Conservation (phyloP, 2,888 invertebrate genomes). For the Cosmorhoe ocellata region DNA sequence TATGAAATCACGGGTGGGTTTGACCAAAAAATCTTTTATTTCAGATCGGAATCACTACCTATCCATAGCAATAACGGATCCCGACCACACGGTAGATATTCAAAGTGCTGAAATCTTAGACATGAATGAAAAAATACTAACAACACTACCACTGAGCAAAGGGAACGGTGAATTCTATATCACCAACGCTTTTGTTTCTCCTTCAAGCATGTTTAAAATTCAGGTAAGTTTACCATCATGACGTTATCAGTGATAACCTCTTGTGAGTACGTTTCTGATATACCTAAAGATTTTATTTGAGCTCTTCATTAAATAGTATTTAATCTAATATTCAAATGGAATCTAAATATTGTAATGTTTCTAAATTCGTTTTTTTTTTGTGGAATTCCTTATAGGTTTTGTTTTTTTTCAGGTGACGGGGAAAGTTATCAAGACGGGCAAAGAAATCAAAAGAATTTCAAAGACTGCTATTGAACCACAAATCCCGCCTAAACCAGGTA, state of each 20-base stretch:
- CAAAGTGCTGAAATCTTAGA: slow-evolving; percentile 15
- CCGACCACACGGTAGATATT: slow-evolving; percentile 27
- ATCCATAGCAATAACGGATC: slow-evolving; percentile 28
- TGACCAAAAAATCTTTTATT: slow-evolving; percentile 9
- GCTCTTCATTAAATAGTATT: no score
- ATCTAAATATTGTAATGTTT: no score
- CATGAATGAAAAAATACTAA: slow-evolving; percentile 6
- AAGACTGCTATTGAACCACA: slow-evolving; percentile 27
- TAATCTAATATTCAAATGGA: no score
- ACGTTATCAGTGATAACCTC: no score
- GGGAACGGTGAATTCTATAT: slow-evolving; percentile 26
- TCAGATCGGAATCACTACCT: slow-evolving; percentile 25
- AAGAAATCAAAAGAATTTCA: slow-evolving; percentile 20
- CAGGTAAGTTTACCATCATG: slow-evolving; percentile 20
- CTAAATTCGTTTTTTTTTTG: no score
- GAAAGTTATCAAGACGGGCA: slow-evolving; percentile 14
- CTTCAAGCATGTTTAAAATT: slow-evolving; percentile 31
- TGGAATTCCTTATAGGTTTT: no score
- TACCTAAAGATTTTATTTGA: no score
- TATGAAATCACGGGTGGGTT: no score
- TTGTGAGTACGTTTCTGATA: no score
- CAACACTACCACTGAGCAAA: slow-evolving; percentile 18
- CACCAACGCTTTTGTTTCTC: slow-evolving; percentile 29
- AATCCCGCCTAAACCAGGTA: slow-evolving; percentile 15
- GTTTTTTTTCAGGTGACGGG: slow-evolving; percentile 25